These are phyloP conservation scores for Oligia strigilis DNA, from an alignment of 2,888 invertebrate genomes.

Conservation along the genomic window DNA sequence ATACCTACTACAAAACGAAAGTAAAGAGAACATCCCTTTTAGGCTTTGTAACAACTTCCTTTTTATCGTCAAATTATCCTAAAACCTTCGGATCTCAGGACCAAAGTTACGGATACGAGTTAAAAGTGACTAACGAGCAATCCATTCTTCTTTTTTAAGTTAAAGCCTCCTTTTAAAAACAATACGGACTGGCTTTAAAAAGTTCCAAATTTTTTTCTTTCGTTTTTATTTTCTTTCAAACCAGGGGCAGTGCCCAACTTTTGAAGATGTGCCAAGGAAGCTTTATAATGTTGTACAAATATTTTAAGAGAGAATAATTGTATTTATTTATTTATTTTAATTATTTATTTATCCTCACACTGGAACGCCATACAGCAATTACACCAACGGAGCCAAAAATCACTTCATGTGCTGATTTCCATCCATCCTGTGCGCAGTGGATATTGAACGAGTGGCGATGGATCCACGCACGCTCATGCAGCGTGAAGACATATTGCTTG, in stretches of 20 bases:
- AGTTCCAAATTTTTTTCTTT: neutral
- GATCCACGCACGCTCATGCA: no score
- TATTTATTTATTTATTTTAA: no score
- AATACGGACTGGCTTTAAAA: slow-evolving; percentile 7
- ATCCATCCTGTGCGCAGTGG: no score
- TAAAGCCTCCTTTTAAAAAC: slow-evolving; percentile 29
- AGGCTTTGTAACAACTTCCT: slow-evolving; percentile 21
- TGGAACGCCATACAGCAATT: no score
- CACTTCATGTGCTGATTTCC: no score
- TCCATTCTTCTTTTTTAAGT: slow-evolving; percentile 23
- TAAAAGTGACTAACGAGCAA: slow-evolving; percentile 47
- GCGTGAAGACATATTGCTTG: no score
- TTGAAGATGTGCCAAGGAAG: slow-evolving; percentile 21
- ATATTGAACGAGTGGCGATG: no score
- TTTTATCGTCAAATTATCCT: slow-evolving; percentile 53
- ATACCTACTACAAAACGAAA: slow-evolving; percentile 4
- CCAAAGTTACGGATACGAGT: slow-evolving; percentile 43
- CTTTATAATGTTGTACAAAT: neutral
- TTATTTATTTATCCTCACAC: no score
- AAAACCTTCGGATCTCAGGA: slow-evolving; percentile 14
- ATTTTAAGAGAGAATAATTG: neutral
- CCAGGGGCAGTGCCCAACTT: neutral
- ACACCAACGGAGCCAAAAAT: no score
- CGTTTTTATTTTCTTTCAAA: slow-evolving; percentile 22
- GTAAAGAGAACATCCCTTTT: neutral